These are phyloP conservation scores for Dryobotodes eremita DNA, from an alignment of 2,888 invertebrate genomes.

Conservation along the genomic window DNA sequence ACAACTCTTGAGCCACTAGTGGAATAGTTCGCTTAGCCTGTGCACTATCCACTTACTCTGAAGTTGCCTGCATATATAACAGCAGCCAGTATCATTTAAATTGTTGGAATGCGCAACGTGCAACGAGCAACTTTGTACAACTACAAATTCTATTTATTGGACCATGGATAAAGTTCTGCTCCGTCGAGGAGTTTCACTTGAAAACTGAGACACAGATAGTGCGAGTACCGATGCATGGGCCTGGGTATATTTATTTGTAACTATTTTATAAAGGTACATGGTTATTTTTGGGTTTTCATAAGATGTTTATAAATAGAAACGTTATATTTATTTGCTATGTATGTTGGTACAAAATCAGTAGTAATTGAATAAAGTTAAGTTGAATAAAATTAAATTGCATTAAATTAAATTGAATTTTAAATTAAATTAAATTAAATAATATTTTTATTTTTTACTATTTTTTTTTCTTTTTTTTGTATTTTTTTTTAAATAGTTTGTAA, in stretches of 20 bases:
- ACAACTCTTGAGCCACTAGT: not conserved
- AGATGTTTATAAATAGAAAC: not conserved
- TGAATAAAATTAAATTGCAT: no score
- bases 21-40: not conserved
- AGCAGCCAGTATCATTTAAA: constrained; percentile 25
- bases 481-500: no score
- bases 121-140: constrained; percentile 25
- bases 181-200: constrained; percentile 9
- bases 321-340: not conserved
- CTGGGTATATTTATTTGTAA: constrained; percentile 1
- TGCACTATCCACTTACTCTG: constrained; percentile 24
- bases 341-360: not conserved
- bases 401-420: no score
- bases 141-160: constrained; percentile 35
- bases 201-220: constrained; percentile 6
- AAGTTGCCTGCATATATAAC: constrained; percentile 7
- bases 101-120: constrained; percentile 12
- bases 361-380: no score
- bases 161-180: constrained; percentile 21
- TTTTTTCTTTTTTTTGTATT: no score
- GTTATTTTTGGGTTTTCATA: not conserved
- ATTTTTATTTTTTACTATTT: no score
- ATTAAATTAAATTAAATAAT: no score
- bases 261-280: not conserved
- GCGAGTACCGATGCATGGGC: not conserved